A percentile compares a stretch with the other conserved stretches of the same genome.
phyloP scores from a whole-genome alignment of 2,113 vertebrate species.

The Engraulis encrasicolus region DNA sequence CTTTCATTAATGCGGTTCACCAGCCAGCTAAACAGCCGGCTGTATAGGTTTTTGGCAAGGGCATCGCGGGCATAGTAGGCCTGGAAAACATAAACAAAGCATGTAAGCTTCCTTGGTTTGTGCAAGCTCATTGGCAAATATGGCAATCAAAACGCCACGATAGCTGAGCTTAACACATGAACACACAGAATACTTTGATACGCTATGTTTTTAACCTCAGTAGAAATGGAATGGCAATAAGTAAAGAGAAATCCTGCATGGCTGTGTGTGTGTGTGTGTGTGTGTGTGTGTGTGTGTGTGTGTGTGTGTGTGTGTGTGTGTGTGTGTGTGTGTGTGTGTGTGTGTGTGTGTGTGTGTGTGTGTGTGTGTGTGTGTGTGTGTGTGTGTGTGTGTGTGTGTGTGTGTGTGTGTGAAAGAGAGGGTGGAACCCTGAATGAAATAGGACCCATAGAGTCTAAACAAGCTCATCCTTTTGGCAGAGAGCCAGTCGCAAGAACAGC shows the following conservation, averaged over 20 bases:
- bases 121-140: background rate
- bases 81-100: slow-evolving; percentile 63
- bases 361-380: too few relatives aligned
- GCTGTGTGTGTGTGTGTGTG: too few relatives aligned
- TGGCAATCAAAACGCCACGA: background rate
- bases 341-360: too few relatives aligned
- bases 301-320: background rate
- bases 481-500: slow-evolving; percentile 7
- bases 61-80: slow-evolving; percentile 97
- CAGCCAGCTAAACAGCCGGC: slow-evolving; percentile 93
- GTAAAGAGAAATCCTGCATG: too few relatives aligned
- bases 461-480: slow-evolving; percentile 3
- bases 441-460: background rate
- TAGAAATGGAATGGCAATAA: background rate
- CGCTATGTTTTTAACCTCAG: background rate
- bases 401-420: background rate
- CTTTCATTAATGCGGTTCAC: slow-evolving; percentile 97
- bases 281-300: background rate
- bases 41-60: slow-evolving; percentile 97
- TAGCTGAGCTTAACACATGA: background rate
- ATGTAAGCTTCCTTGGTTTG: background rate
- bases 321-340: too few relatives aligned
- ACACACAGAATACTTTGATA: too few relatives aligned
- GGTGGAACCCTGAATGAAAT: background rate
- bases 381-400: too few relatives aligned